Evolutionary conservation across 2,797 vertebrate genomes (phyloP).

Genomic region (Tangara arthus): DNA sequence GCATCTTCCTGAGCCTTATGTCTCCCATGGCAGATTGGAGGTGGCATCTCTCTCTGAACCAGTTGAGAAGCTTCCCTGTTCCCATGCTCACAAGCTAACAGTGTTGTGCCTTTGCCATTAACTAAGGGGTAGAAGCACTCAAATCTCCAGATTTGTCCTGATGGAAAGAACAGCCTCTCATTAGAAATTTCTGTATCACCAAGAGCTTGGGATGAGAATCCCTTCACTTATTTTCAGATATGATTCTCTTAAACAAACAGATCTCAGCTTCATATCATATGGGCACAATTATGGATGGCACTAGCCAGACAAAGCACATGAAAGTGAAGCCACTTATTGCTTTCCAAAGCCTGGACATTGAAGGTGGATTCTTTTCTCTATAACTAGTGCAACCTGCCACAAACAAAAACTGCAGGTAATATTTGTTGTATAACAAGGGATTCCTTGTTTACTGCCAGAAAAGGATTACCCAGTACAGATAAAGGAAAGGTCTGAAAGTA

Average conservation of each 20-base stretch:
- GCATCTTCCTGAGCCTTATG: not conserved
- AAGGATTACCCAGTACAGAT: not conserved
- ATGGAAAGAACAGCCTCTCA: not conserved
- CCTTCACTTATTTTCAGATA: not conserved
- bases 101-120: not conserved
- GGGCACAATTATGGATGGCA: not conserved
- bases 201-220: not conserved
- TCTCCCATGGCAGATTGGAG: not conserved
- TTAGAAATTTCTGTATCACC: not conserved
- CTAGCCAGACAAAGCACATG: not conserved
- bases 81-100: not conserved
- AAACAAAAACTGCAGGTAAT: not conserved
- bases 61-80: not conserved
- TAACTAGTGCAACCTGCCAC: not conserved
- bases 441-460: not conserved
- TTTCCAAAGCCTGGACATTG: not conserved
- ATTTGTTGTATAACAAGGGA: not conserved
- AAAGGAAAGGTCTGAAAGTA: not conserved
- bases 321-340: not conserved
- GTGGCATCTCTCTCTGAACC: not conserved
- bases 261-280: not conserved
- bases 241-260: not conserved
- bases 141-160: not conserved
- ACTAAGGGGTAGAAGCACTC: not conserved
- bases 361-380: not conserved